phyloP scores from a whole-genome alignment of 2,888 invertebrate species.

The Pyrrhosoma nymphula region DNA sequence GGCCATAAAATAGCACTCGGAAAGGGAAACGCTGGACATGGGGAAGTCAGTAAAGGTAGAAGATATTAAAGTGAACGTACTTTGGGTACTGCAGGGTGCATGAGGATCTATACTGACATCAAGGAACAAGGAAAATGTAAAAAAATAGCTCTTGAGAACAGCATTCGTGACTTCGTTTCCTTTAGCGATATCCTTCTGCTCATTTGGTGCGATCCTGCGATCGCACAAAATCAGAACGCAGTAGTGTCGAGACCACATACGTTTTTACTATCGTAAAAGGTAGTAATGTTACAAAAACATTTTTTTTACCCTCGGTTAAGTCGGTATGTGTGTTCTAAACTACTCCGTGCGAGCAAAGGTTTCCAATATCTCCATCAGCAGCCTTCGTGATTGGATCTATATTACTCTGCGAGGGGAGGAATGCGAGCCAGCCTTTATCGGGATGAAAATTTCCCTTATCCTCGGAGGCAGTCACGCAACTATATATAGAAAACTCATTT shows the following conservation, averaged over 20 bases:
- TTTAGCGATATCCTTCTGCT: no score
- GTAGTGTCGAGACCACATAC: background rate
- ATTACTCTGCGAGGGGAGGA: background rate
- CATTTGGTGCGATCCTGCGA: no score
- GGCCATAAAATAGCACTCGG: no score
- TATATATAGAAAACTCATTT: slow-evolving; percentile 54
- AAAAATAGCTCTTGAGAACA: no score
- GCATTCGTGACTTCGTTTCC: no score
- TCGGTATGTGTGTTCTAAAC: background rate
- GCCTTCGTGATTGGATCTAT: slow-evolving; percentile 3
- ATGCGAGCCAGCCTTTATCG: slow-evolving; percentile 45
- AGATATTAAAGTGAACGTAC: no score
- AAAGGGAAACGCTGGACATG: no score
- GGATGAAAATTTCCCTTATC: slow-evolving; percentile 12
- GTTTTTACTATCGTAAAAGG: background rate
- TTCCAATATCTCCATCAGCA: slow-evolving; percentile 5
- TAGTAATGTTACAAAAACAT: background rate
- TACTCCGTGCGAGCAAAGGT: background rate
- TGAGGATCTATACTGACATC: no score
- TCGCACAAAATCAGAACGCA: background rate
- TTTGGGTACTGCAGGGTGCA: no score
- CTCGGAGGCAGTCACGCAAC: slow-evolving; percentile 16
- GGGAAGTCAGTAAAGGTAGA: no score
- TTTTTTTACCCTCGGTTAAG: background rate
- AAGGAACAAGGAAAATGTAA: no score